These are phyloP conservation scores for Zalophus californianus DNA, from an alignment of 2,797 vertebrate genomes.

Conservation along the genomic window DNA sequence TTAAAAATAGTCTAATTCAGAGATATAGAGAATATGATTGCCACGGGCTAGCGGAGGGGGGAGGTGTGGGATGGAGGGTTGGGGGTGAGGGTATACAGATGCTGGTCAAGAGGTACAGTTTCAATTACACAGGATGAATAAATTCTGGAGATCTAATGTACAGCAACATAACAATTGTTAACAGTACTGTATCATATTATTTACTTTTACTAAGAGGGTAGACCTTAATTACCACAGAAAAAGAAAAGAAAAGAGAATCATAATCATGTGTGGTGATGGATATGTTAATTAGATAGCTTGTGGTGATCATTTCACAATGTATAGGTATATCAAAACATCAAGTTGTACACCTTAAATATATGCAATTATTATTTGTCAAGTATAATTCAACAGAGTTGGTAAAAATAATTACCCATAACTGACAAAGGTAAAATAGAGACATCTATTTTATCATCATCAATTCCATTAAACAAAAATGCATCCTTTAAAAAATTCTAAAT, in stretches of 20 bases:
- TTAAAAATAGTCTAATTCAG: background rate
- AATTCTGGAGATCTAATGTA: background rate
- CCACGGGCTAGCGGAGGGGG: background rate
- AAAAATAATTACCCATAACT: background rate
- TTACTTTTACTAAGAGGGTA: background rate
- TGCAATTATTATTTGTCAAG: background rate
- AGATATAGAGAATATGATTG: background rate
- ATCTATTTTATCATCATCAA: background rate
- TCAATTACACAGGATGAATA: background rate
- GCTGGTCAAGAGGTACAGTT: background rate
- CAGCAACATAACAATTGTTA: background rate
- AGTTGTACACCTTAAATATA: background rate
- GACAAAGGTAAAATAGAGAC: background rate
- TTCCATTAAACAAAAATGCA: background rate
- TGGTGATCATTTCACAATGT: background rate
- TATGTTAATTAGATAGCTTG: background rate
- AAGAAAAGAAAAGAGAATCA: background rate
- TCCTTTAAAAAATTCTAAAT: background rate
- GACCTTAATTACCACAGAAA: background rate
- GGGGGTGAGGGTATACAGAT: background rate
- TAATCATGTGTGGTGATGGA: background rate
- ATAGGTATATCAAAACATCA: background rate
- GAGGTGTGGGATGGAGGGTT: background rate
- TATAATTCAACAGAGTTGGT: background rate
- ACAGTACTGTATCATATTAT: background rate